Percentiles rank a stretch among this genome's conserved stretches.
phyloP scores from a whole-genome alignment of 2,797 vertebrate genomes.

The Silurus aristotelis region DNA sequence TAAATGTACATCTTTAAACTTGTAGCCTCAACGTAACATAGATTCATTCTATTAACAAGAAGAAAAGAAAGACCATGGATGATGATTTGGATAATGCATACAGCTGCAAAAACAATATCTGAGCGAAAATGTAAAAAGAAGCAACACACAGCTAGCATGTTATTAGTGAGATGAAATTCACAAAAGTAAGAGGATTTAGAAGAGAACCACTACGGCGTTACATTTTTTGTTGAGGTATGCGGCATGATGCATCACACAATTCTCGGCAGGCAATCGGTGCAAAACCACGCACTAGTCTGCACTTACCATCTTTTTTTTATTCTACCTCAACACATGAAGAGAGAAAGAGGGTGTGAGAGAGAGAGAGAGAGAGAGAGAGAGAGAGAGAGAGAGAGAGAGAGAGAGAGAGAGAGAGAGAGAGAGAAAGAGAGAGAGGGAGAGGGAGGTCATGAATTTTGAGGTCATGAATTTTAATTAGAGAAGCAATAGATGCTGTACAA shows the following conservation, averaged over 20 bases:
- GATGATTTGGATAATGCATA: conserved; percentile 8
- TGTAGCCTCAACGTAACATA: conserved; percentile 8
- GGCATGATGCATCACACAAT: conserved; percentile 59
- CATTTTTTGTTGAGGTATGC: conserved; percentile 29
- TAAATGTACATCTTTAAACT: conserved; percentile 27
- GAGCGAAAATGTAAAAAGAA: conserved; percentile 51
- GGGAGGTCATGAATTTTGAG: background rate
- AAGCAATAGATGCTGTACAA: background rate
- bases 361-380: background rate
- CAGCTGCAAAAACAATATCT: conserved; percentile 4
- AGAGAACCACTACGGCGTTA: conserved; percentile 39
- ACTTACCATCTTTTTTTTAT: conserved; percentile 99
- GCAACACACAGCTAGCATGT: conserved; percentile 2
- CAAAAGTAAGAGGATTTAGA: conserved; percentile 47
- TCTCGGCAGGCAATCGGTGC: conserved; percentile 77
- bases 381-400: conserved; percentile 77
- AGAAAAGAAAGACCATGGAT: background rate
- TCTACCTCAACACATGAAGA: conserved; percentile 93
- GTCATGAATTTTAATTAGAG: too few relatives aligned
- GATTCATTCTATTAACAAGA: conserved; percentile 5
- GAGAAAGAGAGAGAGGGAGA: conserved; percentile 76
- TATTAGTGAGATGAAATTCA: background rate
- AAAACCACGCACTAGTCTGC: conserved; percentile 78
- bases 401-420: conserved; percentile 77
- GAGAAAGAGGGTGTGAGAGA: too few relatives aligned